Evolutionary conservation across 2,797 vertebrate species (phyloP), one percentile per base, ranked within the genome.

Genomic region (Rhinella marina): DNA sequence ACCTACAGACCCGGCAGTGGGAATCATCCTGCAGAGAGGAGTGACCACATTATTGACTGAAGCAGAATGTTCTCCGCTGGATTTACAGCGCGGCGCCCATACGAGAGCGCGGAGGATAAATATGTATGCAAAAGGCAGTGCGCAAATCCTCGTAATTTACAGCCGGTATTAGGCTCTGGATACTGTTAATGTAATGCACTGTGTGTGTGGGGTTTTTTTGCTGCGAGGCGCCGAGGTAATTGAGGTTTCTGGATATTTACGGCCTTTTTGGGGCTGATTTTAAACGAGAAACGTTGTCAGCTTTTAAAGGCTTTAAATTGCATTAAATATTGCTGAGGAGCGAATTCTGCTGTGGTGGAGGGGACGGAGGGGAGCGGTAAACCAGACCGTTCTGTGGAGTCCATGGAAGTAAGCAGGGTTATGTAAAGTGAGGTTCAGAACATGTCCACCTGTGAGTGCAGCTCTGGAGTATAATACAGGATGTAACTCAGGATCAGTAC

Each of bases 261-360:
- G n/a, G 59, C 16, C 84, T 64, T 12, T 50, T 64, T 85, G 83
- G 72, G 70, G 73, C 32, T 62, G 29, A 17, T 29, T 29, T 78
- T 64, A 27, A 78, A 85, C 62, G 72, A 41, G n/a, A 25, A 85
- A 27, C 29, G 19, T 76, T 62, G 56, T 76, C 83, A 50, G 83
- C 83, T 76, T 59, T 85, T 76, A 76, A 85, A 76, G 52, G 72
- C 72, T 85, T 76, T 73, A 84, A 41, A 84, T 73, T 73, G 54
- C 59, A 29, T n/a, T 73, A 41, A 56, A 73, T 84, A 23, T 73
- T 59, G 82, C 27, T 54, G 68, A 84, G 52, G 68, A 7, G 50
- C 9, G 68, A n/a, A 23, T 41, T 23, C 23, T 23, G 6, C 56
- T 41, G 56, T 27, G 13, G 77, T 3, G 19, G 27, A 41, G 29